Evolutionary conservation across 2,113 vertebrate genomes (phyloP).

Genomic region (Nannospalax galili): DNA sequence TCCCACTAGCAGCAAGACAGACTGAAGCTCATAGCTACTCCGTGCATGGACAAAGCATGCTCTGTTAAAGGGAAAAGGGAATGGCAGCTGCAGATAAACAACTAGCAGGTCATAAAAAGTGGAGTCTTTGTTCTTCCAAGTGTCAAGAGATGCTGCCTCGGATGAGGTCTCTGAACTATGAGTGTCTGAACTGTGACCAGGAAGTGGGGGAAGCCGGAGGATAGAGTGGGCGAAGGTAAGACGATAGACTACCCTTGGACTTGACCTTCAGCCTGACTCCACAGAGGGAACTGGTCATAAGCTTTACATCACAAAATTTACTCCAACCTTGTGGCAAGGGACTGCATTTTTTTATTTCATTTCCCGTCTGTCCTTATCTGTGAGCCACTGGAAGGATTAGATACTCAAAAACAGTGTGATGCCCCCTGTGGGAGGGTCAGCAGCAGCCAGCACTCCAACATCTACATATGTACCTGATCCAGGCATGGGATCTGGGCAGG

Average conservation of each 20-base stretch:
- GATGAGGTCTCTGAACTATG: not conserved
- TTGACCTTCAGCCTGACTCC: not conserved
- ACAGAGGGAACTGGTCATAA: not conserved
- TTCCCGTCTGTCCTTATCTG: conserved; percentile 13
- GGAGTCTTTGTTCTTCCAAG: not conserved
- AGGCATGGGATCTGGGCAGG: not conserved
- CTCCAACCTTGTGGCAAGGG: not conserved
- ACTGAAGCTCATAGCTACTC: not conserved
- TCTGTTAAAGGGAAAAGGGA: not conserved
- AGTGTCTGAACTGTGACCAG: not conserved
- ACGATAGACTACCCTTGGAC: not conserved
- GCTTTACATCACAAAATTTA: not conserved
- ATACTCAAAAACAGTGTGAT: not conserved
- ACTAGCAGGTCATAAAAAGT: not conserved
- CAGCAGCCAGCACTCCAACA: not conserved
- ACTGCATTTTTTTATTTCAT: not conserved
- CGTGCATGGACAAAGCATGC: not conserved
- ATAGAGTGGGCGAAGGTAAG: not conserved
- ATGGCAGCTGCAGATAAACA: not conserved
- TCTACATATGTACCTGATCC: not conserved
- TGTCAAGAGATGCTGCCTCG: not conserved
- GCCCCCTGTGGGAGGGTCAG: not conserved
- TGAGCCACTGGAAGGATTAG: not conserved
- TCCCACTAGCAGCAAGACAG: not conserved
- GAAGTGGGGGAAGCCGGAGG: too few species aligned